Conservation (phyloP, 2,797 vertebrate genomes). For the Clarias pachynema region DNA sequence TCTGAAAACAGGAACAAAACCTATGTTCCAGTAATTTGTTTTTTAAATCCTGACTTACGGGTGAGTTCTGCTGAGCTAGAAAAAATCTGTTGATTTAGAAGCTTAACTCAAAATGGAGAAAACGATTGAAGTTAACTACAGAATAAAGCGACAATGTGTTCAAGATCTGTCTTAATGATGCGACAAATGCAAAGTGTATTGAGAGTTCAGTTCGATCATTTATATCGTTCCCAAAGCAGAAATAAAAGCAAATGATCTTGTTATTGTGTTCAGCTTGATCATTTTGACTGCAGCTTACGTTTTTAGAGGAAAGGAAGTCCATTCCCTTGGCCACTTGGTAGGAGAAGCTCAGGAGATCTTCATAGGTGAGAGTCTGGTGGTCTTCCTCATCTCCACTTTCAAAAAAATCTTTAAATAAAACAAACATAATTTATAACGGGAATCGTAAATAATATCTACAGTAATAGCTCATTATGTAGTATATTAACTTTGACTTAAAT, state of each 20-base stretch:
- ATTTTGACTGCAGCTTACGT: constrained; percentile 62
- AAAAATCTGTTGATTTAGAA: neutral
- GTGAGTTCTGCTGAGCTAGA: neutral
- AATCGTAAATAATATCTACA: neutral
- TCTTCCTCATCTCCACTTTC: constrained; percentile 68
- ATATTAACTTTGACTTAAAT: neutral
- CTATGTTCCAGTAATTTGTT: neutral
- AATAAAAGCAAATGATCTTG: neutral
- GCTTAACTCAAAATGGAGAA: neutral
- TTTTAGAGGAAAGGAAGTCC: constrained; percentile 93
- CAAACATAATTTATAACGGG: neutral
- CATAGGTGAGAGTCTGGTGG: constrained; percentile 86
- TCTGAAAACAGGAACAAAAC: neutral
- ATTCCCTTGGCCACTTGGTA: constrained; percentile 96
- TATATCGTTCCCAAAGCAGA: neutral
- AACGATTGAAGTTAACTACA: neutral
- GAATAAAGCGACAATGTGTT: neutral
- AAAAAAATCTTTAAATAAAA: constrained; percentile 33
- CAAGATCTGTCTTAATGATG: neutral
- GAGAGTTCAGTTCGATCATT: neutral
- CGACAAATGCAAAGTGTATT: neutral
- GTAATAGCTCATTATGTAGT: neutral
- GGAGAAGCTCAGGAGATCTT: constrained; percentile 91
- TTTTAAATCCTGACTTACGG: neutral
- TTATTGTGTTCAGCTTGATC: neutral